A percentile compares a stretch with the other conserved stretches of the same genome.
Evolutionary conservation across 2,797 vertebrate genomes (phyloP).

Genomic region (Tauraco hartlaubi): DNA sequence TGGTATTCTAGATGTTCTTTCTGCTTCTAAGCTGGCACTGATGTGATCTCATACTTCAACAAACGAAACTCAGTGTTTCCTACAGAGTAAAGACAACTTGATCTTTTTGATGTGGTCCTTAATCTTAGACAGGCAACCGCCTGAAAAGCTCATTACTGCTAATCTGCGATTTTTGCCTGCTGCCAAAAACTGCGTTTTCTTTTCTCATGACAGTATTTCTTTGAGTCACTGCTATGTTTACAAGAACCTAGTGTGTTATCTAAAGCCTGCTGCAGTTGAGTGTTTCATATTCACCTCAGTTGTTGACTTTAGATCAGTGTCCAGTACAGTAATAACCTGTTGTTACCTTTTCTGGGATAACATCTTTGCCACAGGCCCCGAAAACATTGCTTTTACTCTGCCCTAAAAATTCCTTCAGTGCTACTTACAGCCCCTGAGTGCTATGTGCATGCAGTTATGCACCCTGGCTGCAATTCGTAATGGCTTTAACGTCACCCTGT

Average conservation of each 20-base stretch:
- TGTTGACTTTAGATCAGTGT: neutral
- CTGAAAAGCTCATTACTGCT: neutral
- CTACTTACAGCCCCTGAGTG: accelerated
- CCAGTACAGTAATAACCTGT: neutral
- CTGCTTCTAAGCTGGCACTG: neutral
- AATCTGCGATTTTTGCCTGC: neutral
- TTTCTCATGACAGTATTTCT: neutral
- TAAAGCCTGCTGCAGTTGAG: neutral
- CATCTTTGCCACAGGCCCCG: neutral
- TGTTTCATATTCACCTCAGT: neutral
- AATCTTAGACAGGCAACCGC: neutral
- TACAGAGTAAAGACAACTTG: neutral
- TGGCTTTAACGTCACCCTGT: neutral
- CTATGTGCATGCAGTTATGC: neutral
- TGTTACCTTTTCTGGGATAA: neutral
- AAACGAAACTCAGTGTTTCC: neutral
- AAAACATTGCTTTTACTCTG: neutral
- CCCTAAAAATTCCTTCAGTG: neutral
- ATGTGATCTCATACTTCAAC: neutral
- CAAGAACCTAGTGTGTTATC: neutral
- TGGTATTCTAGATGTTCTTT: neutral
- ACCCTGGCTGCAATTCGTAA: neutral
- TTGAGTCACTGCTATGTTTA: neutral
- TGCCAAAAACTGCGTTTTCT: neutral
- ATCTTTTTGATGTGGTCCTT: constrained; percentile 48